phyloP scores from a whole-genome alignment of 2,113 vertebrate genomes.

The Ptychochromis oligacanthus region DNA sequence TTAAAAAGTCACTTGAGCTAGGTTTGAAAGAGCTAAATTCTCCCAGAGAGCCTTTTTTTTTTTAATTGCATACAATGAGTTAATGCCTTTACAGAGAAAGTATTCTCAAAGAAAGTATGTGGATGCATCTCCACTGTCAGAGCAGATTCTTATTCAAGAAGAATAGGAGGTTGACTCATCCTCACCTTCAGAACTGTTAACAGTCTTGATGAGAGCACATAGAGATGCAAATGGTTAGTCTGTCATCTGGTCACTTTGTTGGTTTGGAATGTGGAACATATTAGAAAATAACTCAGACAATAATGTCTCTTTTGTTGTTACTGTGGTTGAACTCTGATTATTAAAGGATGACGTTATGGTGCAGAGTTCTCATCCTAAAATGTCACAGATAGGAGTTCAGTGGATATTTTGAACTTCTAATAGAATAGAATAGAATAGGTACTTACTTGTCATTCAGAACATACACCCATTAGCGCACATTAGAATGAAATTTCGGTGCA shows the following conservation, averaged over 20 bases:
- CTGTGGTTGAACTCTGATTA: background rate
- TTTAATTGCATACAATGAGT: background rate
- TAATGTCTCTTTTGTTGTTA: background rate
- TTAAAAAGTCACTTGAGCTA: background rate
- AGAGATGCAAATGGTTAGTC: background rate
- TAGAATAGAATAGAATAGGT: no score
- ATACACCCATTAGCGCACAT: no score
- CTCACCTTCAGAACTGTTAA: background rate
- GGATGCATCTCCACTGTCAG: background rate
- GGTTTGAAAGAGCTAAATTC: background rate
- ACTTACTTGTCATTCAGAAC: no score
- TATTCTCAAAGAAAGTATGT: background rate
- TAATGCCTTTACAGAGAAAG: background rate
- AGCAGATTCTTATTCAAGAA: background rate
- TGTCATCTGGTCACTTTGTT: background rate
- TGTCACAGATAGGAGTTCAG: no score
- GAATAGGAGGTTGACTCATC: conserved; percentile 3
- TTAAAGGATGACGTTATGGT: background rate
- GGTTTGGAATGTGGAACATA: background rate
- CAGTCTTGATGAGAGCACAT: conserved; percentile 1
- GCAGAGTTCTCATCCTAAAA: background rate
- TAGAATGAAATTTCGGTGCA: no score
- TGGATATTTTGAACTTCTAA: background rate
- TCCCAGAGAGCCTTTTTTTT: background rate
- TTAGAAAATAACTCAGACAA: background rate